These are phyloP conservation scores for Setipinna tenuifilis DNA, from an alignment of 2,797 vertebrate genomes.

Conservation along the genomic window DNA sequence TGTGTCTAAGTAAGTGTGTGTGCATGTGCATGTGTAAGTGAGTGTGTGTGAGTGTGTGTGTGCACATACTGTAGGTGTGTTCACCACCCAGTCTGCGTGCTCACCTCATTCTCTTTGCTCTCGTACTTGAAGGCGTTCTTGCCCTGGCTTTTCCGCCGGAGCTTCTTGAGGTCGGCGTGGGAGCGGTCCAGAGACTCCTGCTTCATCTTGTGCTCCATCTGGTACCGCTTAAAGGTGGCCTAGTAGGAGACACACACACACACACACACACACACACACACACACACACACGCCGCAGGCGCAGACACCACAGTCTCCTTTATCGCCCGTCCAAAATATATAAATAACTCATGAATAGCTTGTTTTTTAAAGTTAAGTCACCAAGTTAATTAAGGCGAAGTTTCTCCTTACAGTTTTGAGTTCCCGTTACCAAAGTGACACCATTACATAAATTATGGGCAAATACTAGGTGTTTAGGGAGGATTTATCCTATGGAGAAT, in stretches of 20 bases:
- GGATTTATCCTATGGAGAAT: neutral
- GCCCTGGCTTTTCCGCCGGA: slow-evolving; percentile 94
- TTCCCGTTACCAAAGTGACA: slow-evolving; percentile 2
- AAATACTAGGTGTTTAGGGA: neutral
- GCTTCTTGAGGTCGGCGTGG: slow-evolving; percentile 94
- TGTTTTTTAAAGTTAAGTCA: neutral
- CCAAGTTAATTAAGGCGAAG: neutral
- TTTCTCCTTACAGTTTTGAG: slow-evolving; percentile 14
- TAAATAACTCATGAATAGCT: slow-evolving; percentile 10
- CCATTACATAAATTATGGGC: neutral
- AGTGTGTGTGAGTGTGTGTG: slow-evolving; percentile 26
- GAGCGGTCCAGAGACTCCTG: slow-evolving; percentile 92
- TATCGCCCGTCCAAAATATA: neutral
- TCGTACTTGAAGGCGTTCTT: slow-evolving; percentile 92
- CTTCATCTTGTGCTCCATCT: slow-evolving; percentile 90
- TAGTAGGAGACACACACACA: slow-evolving; percentile 57
- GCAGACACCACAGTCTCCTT: neutral
- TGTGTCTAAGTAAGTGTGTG: no score
- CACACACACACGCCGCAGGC: neutral
- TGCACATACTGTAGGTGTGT: neutral
- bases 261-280: slow-evolving; percentile 28
- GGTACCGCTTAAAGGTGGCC: slow-evolving; percentile 94
- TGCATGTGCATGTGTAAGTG: neutral
- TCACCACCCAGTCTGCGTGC: slow-evolving; percentile 38
- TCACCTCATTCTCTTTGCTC: slow-evolving; percentile 91